Evolutionary conservation across 2,113 vertebrate species (phyloP).

Genomic region (Poeciliopsis occidentalis): DNA sequence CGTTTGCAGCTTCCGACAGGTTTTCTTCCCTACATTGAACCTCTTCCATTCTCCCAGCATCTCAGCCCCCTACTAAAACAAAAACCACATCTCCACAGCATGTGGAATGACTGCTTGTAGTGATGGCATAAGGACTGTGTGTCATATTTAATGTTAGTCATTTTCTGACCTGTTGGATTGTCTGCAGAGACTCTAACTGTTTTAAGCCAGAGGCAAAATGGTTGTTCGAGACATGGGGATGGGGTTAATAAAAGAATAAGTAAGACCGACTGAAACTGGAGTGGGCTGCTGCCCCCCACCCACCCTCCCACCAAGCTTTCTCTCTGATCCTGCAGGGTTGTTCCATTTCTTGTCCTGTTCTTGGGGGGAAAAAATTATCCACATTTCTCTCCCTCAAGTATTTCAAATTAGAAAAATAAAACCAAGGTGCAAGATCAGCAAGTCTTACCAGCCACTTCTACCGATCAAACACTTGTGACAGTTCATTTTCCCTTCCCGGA

Average conservation of each 20-base stretch:
- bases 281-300: constrained; percentile 24
- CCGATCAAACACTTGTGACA: constrained; percentile 49
- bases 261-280: constrained; percentile 26
- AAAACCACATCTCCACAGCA: too few relatives aligned
- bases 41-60: too few relatives aligned
- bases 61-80: too few relatives aligned
- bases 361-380: constrained; percentile 31
- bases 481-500: constrained; percentile 51
- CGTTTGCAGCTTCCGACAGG: not conserved
- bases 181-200: constrained; percentile 37
- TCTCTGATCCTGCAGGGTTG: constrained; percentile 41
- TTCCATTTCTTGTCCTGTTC: constrained; percentile 16
- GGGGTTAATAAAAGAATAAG: constrained; percentile 59
- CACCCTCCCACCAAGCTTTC: not conserved
- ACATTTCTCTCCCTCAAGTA: constrained; percentile 30
- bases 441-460: constrained; percentile 29
- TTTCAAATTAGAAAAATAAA: constrained; percentile 16
- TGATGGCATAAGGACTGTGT: constrained; percentile 50
- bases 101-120: constrained; percentile 53
- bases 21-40: not conserved
- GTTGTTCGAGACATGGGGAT: constrained; percentile 44
- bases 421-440: constrained; percentile 1
- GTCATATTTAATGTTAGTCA: constrained; percentile 69
- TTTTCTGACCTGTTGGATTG: constrained; percentile 54
- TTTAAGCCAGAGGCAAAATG: constrained; percentile 54